Evolutionary conservation across 2,797 vertebrate genomes (phyloP).

Genomic region (Kryptolebias ocellatus): DNA sequence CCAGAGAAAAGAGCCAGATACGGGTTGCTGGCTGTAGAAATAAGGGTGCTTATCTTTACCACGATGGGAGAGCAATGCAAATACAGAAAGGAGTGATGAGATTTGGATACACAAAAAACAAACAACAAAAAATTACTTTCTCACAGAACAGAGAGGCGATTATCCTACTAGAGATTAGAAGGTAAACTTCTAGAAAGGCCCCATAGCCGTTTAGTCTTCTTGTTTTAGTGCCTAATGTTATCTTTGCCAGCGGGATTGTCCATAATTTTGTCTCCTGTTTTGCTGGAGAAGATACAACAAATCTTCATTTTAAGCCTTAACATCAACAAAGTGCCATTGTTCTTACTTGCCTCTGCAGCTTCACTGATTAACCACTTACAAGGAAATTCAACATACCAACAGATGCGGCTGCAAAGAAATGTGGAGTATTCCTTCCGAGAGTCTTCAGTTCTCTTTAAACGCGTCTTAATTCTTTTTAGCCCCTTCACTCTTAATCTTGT

Average conservation of each 20-base stretch:
- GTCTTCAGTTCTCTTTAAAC: slow-evolving; percentile 66
- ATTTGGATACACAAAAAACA: slow-evolving; percentile 59
- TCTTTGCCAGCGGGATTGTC: slow-evolving; percentile 36
- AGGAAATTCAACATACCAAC: slow-evolving; percentile 52
- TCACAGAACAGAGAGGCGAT: slow-evolving; percentile 60
- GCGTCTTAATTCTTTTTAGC: slow-evolving; percentile 74
- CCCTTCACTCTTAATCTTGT: slow-evolving; percentile 74
- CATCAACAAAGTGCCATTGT: slow-evolving; percentile 57
- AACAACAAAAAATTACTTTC: slow-evolving; percentile 51
- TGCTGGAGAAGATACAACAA: slow-evolving; percentile 46
- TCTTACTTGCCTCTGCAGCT: slow-evolving; percentile 42
- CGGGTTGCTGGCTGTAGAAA: slow-evolving; percentile 52
- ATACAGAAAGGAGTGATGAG: slow-evolving; percentile 53
- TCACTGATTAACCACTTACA: slow-evolving; percentile 55
- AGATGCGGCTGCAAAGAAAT: slow-evolving; percentile 68
- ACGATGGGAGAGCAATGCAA: slow-evolving; percentile 54
- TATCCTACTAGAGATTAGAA: slow-evolving; percentile 61
- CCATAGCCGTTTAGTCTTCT: slow-evolving; percentile 29
- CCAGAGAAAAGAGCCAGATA: slow-evolving; percentile 63
- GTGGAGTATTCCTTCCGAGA: slow-evolving; percentile 58
- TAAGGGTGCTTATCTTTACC: slow-evolving; percentile 65
- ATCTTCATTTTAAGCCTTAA: slow-evolving; percentile 65
- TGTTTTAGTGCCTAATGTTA: slow-evolving; percentile 41
- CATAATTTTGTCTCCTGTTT: slow-evolving; percentile 32
- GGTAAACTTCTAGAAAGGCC: slow-evolving; percentile 50